Evolutionary conservation across 1,140 invertebrate species (phyloP).

Genomic region (Drosophila athabasca): DNA sequence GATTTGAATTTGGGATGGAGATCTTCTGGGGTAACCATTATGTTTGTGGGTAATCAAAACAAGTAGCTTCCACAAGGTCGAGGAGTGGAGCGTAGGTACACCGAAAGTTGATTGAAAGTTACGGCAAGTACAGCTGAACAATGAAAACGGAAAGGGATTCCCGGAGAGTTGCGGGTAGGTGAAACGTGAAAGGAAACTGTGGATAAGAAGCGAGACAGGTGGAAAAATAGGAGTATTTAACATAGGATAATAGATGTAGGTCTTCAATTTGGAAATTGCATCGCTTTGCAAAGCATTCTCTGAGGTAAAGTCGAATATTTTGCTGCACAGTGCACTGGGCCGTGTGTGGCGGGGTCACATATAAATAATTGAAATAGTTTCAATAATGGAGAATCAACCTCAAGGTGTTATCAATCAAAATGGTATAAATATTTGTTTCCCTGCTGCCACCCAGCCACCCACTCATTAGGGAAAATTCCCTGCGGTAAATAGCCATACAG

Average conservation of each 20-base stretch:
- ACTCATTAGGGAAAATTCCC: conserved; percentile 17
- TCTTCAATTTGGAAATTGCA: no score
- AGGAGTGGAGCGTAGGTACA: conserved; percentile 47
- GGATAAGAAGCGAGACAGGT: no score
- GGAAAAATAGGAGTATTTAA: no score
- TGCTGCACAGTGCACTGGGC: no score
- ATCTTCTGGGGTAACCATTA: conserved; percentile 24
- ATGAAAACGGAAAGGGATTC: conserved; percentile 22
- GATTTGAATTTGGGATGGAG: conserved; percentile 8
- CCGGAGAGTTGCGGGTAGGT: conserved; percentile 10
- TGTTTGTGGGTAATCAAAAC: conserved; percentile 51
- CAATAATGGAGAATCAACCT: background rate
- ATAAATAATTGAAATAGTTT: no score
- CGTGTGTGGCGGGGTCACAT: no score
- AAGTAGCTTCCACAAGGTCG: conserved; percentile 46
- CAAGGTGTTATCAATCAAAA: conserved; percentile 12
- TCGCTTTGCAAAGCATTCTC: no score
- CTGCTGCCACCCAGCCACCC: background rate
- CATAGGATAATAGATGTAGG: background rate
- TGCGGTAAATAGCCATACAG: conserved; percentile 10
- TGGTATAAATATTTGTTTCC: conserved; percentile 10
- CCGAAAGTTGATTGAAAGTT: conserved; percentile 80
- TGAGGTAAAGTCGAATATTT: no score
- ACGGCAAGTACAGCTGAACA: conserved; percentile 62
- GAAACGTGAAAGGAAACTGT: no score